Conservation (phyloP, 2,113 vertebrate genomes). For the Chionodraco myersi region DNA sequence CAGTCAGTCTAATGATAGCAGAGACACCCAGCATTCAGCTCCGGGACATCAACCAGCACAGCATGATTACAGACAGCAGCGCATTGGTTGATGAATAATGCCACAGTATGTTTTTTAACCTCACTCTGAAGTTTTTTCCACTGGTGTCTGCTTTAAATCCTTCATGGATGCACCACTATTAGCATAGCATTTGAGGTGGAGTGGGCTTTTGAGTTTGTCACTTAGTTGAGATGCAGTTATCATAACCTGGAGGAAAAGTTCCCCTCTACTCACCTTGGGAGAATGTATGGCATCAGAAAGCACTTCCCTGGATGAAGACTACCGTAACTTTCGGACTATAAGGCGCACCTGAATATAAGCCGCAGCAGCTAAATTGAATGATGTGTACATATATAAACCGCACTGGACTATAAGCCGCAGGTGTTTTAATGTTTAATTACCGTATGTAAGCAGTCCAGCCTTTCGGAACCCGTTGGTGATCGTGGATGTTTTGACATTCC, state of each 20-base stretch:
- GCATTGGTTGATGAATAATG: slow-evolving; percentile 40
- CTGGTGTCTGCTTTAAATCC: slow-evolving; percentile 20
- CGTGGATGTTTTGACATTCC: no score
- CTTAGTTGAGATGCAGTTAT: slow-evolving; percentile 3
- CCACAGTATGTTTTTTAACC: slow-evolving; percentile 12
- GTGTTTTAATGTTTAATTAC: no score
- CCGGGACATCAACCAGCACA: slow-evolving; percentile 45
- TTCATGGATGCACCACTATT: slow-evolving; percentile 42
- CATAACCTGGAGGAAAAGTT: slow-evolving; percentile 1
- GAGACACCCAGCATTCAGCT: slow-evolving; percentile 37
- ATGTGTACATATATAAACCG: no score
- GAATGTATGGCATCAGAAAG: slow-evolving; percentile 31
- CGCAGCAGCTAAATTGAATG: no score
- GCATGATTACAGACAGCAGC: slow-evolving; percentile 43
- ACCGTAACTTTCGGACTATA: no score
- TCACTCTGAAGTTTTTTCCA: slow-evolving; percentile 24
- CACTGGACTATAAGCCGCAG: no score
- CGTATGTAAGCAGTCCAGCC: no score
- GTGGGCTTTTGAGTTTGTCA: slow-evolving; percentile 18
- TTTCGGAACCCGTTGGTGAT: no score
- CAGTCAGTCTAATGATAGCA: slow-evolving; percentile 53
- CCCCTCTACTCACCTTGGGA: slow-evolving; percentile 16
- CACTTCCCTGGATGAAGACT: slow-evolving; percentile 1
- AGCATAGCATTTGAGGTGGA: slow-evolving; percentile 23
- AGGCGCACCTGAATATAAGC: no score